Base-by-base conservation (phyloP, 2,888 invertebrate genomes). In the Aricia artaxerxes region DNA sequence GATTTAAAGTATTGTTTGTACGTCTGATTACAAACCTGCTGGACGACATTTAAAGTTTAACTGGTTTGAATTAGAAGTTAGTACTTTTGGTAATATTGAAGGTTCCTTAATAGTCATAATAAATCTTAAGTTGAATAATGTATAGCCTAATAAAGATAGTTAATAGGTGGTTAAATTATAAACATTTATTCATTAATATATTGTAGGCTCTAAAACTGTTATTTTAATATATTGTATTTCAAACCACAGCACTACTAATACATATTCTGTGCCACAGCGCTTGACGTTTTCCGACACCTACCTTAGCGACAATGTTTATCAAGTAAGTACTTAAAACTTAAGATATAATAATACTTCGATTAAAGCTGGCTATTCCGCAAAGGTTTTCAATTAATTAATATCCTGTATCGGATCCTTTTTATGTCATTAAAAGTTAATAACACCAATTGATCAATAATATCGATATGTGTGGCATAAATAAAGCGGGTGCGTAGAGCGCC, bases 401-500 rank as follows among this genome's bases (percentile, higher is more conserved):
- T 24, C 24, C 61, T 61, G 24, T 61, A 24, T 61, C 60, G 16
- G n/a, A 60, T n/a, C 64, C 31, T 31, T 11, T 31, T 64, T 35
- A 16, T 38, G 11, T 38, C 35, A 69, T 69, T 69, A 69, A 31
- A 69, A 69, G 69, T 35, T 64, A 31, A 64, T 69, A 13, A 38
- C 35, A 69, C 38, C 69, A 38, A 69, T 69, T 69, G 69, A 69
- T 69, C 69, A 69, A 69, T 64, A 64, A 81, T 81, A 82, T 83
- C 84, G 83, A 83, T 85, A 83, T 86, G 86, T 88, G 86, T 85
- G 89, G 88, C 86, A 87, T 87, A 87, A 88, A 86, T 82, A 86
- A 86, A 85, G 84, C 83, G 88, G 86, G 86, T 85, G 88, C 87
- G 85, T 79, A 78, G 80, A 35, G 69, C 69, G 16, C 13, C 16